A percentile compares a stretch with the other conserved stretches of the same genome.
These are phyloP conservation scores for Trachurus trachurus DNA, from an alignment of 2,797 vertebrate genomes.

Conservation along the genomic window DNA sequence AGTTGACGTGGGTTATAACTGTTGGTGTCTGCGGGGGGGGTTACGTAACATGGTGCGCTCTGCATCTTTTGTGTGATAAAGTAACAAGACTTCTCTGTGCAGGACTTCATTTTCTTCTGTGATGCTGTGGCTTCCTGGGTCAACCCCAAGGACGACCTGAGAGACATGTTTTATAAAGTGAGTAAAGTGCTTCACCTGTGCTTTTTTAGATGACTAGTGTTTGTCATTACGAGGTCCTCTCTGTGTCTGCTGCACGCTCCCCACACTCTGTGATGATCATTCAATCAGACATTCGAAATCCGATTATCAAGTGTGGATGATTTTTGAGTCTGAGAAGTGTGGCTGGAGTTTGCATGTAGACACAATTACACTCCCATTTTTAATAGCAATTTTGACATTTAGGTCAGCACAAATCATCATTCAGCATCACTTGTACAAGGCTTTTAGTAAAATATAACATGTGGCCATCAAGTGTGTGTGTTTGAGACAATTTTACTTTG, in stretches of 20 bases:
- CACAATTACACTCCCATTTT: too few relatives aligned
- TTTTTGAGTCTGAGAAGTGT: constrained; percentile 70
- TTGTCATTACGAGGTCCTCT: not conserved
- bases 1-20: not conserved
- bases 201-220: not conserved
- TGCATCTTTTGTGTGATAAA: not conserved
- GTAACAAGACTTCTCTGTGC: constrained; percentile 19
- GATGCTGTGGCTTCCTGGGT: constrained; percentile 96
- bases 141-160: constrained; percentile 93
- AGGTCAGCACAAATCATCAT: not conserved
- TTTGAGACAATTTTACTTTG: too few relatives aligned
- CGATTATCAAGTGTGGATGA: constrained; percentile 66
- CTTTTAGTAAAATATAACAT: too few relatives aligned
- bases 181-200: constrained; percentile 2
- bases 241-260: not conserved
- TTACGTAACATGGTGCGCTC: fast-evolving
- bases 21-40: fast-evolving
- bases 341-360: constrained; percentile 8
- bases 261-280: constrained; percentile 71
- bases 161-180: constrained; percentile 98
- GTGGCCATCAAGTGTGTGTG: too few relatives aligned
- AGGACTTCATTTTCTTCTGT: constrained; percentile 98
- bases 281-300: constrained; percentile 81
- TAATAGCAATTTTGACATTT: not conserved
- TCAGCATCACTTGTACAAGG: not conserved